Evolutionary conservation across 1,140 invertebrate genomes (phyloP).

Genomic region (Chionoecetes opilio): DNA sequence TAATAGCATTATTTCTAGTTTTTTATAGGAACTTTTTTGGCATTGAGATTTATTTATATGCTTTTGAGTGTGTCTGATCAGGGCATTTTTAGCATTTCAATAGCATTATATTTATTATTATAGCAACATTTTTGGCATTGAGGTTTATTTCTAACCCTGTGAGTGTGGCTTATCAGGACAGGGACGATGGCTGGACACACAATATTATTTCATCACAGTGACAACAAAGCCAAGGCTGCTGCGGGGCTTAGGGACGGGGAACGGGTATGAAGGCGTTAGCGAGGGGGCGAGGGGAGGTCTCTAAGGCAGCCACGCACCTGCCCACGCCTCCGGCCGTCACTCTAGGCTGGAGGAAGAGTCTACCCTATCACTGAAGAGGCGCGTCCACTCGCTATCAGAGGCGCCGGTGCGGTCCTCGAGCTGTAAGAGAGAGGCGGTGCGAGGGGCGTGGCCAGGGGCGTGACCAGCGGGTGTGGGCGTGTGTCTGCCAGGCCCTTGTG

Average conservation of each 20-base stretch:
- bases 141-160: no score
- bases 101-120: no score
- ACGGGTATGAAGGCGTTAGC: not conserved
- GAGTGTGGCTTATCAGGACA: no score
- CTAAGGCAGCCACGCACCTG: constrained; percentile 61
- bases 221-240: constrained; percentile 10
- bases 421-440: constrained; percentile 70
- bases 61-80: no score
- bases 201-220: not conserved
- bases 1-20: no score
- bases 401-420: constrained; percentile 75
- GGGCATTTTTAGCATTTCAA: no score
- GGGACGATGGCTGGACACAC: no score
- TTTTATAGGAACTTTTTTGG: no score
- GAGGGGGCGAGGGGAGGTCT: not conserved
- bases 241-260: no score
- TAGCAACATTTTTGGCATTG: no score
- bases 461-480: not conserved
- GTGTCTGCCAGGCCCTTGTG: not conserved
- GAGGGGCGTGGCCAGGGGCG: not conserved
- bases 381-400: constrained; percentile 80
- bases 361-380: constrained; percentile 80
- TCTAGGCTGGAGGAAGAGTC: constrained; percentile 78
- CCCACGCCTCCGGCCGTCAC: constrained; percentile 55
- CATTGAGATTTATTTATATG: no score